Conservation (phyloP, 2,113 vertebrate genomes). For the crab-eating macaque (Macaca fascicularis) region T2T-MFA8v1.1 NC_088378.1:155060001-155060500, state of each 20-base stretch:
- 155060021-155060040: not conserved
- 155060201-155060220: not conserved
- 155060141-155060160: not conserved
- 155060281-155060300: slow-evolving; percentile 96
- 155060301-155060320: slow-evolving; percentile 98
- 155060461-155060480: not conserved
- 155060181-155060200: fast-evolving
- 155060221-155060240: slow-evolving; percentile 30
- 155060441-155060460: not conserved
- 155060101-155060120: fast-evolving
- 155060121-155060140: not conserved
- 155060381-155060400: not conserved
- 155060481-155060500: not conserved
- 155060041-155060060: not conserved
- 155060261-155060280: slow-evolving; percentile 98
- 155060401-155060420: fast-evolving
- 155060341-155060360: slow-evolving; percentile 99
- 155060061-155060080: not conserved
- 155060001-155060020: not conserved
- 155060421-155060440: not conserved
- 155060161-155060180: fast-evolving
- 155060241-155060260: slow-evolving; percentile 99
- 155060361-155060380: not conserved
- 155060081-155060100: not conserved
- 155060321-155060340: slow-evolving; percentile 97